Conservation (phyloP, 1,140 invertebrate genomes). For the Phortica variegata region DNA sequence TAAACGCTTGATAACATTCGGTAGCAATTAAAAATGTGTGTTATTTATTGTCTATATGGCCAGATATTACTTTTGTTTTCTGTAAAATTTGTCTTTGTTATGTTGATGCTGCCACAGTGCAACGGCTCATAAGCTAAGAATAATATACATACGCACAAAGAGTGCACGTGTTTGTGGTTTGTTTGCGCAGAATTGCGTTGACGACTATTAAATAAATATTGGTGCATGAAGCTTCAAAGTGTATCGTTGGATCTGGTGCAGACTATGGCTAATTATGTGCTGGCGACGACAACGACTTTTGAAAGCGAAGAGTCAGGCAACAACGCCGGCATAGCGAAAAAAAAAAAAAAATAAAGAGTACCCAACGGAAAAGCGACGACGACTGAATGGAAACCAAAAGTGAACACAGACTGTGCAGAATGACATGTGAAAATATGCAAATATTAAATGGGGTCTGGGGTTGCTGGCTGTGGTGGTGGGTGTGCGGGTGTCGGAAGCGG, state of each 20-base stretch:
- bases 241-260: conserved; percentile 33
- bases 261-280: conserved; percentile 50
- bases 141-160: no score
- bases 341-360: conserved; percentile 22
- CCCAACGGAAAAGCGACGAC: conserved; percentile 35
- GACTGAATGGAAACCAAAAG: not conserved
- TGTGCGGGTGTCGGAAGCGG: conserved; percentile 17
- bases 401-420: no score
- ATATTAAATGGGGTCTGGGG: conserved; percentile 42
- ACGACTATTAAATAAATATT: conserved; percentile 4
- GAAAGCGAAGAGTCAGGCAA: no score
- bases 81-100: no score
- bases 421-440: conserved; percentile 55
- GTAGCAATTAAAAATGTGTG: no score
- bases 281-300: no score
- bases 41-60: no score
- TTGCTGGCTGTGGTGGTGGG: conserved; percentile 7
- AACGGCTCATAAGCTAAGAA: no score
- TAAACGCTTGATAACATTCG: no score
- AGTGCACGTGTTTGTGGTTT: conserved; percentile 26
- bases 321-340: conserved; percentile 19
- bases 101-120: no score
- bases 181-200: conserved; percentile 1
- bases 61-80: no score
- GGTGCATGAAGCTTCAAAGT: conserved; percentile 43